phyloP scores from a whole-genome alignment of 2,797 vertebrate species.

The Pempheris klunzingeri region DNA sequence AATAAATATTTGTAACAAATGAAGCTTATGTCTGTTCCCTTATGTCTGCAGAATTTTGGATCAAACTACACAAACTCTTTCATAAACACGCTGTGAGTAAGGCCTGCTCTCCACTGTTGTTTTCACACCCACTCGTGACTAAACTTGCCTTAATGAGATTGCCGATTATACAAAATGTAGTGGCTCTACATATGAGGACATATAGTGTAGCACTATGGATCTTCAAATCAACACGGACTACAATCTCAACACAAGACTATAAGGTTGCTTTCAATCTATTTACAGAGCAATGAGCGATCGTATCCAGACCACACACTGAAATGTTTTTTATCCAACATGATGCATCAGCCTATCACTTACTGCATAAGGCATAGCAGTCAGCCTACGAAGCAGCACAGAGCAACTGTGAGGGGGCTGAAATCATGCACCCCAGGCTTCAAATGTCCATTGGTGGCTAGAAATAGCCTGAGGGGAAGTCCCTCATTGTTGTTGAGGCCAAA shows the following conservation, averaged over 20 bases:
- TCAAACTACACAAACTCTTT: slow-evolving; percentile 23
- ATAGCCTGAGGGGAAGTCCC: slow-evolving; percentile 83
- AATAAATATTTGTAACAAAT: background rate
- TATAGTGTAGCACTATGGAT: background rate
- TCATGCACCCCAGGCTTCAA: slow-evolving; percentile 62
- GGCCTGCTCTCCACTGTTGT: slow-evolving; percentile 31
- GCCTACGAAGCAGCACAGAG: slow-evolving; percentile 24
- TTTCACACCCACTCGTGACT: slow-evolving; percentile 49
- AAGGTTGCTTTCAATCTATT: slow-evolving; percentile 44
- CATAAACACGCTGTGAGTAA: background rate
- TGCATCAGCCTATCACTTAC: slow-evolving; percentile 43
- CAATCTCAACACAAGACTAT: slow-evolving; percentile 54
- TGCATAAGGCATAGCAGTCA: slow-evolving; percentile 29
- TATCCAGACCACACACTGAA: slow-evolving; percentile 56
- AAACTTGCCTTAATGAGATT: slow-evolving; percentile 46
- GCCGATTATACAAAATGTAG: slow-evolving; percentile 44
- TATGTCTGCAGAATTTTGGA: slow-evolving; percentile 10
- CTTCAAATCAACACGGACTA: slow-evolving; percentile 39
- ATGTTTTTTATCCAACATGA: slow-evolving; percentile 17
- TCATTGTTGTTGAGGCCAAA: slow-evolving; percentile 68
- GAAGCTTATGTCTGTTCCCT: background rate
- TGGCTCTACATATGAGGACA: slow-evolving; percentile 22
- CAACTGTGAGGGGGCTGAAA: slow-evolving; percentile 58
- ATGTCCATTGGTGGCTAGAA: slow-evolving; percentile 75
- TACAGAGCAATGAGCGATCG: slow-evolving; percentile 30